Base-by-base conservation (phyloP, 2,113 vertebrate genomes). In the Piprites chloris region DNA sequence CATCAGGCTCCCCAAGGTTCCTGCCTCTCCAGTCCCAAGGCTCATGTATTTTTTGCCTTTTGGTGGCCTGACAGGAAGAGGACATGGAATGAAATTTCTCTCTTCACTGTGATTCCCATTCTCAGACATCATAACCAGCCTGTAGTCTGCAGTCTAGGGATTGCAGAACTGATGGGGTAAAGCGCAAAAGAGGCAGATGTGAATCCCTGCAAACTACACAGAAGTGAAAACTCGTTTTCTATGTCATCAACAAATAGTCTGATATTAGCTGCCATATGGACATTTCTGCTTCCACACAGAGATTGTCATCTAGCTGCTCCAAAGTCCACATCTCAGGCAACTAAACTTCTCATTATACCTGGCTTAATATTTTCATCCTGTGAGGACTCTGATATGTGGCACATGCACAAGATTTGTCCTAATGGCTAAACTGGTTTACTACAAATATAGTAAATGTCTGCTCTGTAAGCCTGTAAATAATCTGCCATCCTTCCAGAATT, bases 121-220 rank as follows among this genome's bases (percentile, higher is more conserved):
- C n/a, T 4, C 1, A 10, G n/a, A n/a, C 20, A 79, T 18, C 11
- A 75, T 53, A 69, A 77, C 11, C 18, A 55, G 4, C 1, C 0
- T 59, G 11, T 11, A 47, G 5, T 50, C 39, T 44, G 33, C 8
- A 44, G 11, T 52, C 42, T 35, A 75, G 72, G 13, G 24, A 3
- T n/a, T 67, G 50, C 67, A 21, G 50, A 85, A 8, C 5, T 78
- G 55, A 37, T 15, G 16, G n/a, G 5, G 20, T 58, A 2, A 1
- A 1, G 4, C 5, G 13, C 50, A 15, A 12, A 53, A 7, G 7
- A 41, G 6, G 8, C 4, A 65, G 11, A 26, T 61, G 24, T 3
- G 5, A 75, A 79, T 33, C 18, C 71, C 75, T 63, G 16, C 8
- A 23, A 3, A 6, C 32, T 41, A 30, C 7, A 53, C 2, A 11